Base-by-base conservation (phyloP, 2,113 vertebrate species). In the Dicentrarchus labrax region DNA sequence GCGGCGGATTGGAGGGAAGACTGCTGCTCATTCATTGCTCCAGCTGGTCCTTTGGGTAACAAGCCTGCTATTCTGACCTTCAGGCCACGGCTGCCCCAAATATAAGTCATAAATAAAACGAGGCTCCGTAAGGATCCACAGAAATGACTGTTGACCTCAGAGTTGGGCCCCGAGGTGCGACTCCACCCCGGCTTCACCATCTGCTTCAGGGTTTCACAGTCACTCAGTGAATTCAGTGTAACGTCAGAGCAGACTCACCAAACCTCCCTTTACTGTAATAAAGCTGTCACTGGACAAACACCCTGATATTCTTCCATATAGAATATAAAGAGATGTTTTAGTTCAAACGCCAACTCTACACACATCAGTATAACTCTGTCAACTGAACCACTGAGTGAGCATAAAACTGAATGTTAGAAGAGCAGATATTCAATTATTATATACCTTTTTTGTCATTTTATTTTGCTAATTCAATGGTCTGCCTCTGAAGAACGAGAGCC, bases 131-230 rank as follows among this genome's bases (percentile, higher is more conserved):
- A 17, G 21, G 59, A 64, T 54, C 16, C 69, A 21, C 36, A 65
- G 50, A 83, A 1, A 75, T 68, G 76, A 72, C 75, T 51, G 75
- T 3, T 76, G 71, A 72, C 71, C 79, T 76, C 45, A 41, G 74
- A 66, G 48, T 47, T 24, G 16, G n/a, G 15, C 39, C 76, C 45
- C 0, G 45, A 30, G 76, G 75, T 19, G 2, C 21, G 1, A 12
- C 60, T 69, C 24, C 61, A 48, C 47, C 80, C 57, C 12, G 43
- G 10, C 12, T 66, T 56, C 70, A 16, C 77, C 78, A 68, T 84
- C 77, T 86, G 78, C 81, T 81, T 8, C 77, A 53, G 80, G 69
- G 64, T 45, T 13, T 8, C 54, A 50, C 17, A 0, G 38, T 69
- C 53, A 0, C 68, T 73, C 57, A 5, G 38, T 0, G 6, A 50